Evolutionary conservation across 2,113 vertebrate genomes (phyloP), one percentile per base, ranked within the genome.

Genomic region (Esox niger): DNA sequence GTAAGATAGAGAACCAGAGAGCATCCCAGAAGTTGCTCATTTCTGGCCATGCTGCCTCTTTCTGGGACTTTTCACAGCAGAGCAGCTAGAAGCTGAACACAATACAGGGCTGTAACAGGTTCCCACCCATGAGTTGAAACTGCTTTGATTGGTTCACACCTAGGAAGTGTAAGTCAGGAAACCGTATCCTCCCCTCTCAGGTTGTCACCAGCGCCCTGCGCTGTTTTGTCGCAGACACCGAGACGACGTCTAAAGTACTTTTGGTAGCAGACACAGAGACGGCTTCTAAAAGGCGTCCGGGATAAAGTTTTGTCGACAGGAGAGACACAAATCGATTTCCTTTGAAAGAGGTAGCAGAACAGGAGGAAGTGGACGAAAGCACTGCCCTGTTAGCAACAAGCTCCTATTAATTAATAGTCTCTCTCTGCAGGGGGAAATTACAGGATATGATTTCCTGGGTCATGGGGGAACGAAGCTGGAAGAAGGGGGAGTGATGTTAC

Each of bases 331-430:
- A 89, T 83, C 84, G 82, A 91, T 92, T 88, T 79, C 76, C 79
- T 82, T 82, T 82, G 86, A 15, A 88, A 84, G 75, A 88, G 84
- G 76, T 90, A 89, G 89, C 84, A 86, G 68, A 91, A 78, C 69
- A 71, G 76, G 62, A 83, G 47, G 60, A 87, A 83, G 78, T 61
- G 64, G 61, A 63, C 83, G 70, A 74, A 33, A 33, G 62, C 13
- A 70, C 38, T 63, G 85, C 79, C 72, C 79, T 81, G 86, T 82
- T 70, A 75, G 74, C 68, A 79, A 71, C 15, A 79, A 89, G 62
- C 38, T 86, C 38, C 84, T 80, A 83, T 91, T 91, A 93, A 92
- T 92, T 91, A 91, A 90, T 87, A 88, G 79, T 86, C 74, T 73
- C 62, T 86, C 84, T 80, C 84, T 70, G 79, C 70, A 71, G 71